Evolutionary conservation across 2,888 invertebrate species (phyloP), one percentile per base, ranked within the genome.

Genomic region (Meliscaeva auricollis): DNA sequence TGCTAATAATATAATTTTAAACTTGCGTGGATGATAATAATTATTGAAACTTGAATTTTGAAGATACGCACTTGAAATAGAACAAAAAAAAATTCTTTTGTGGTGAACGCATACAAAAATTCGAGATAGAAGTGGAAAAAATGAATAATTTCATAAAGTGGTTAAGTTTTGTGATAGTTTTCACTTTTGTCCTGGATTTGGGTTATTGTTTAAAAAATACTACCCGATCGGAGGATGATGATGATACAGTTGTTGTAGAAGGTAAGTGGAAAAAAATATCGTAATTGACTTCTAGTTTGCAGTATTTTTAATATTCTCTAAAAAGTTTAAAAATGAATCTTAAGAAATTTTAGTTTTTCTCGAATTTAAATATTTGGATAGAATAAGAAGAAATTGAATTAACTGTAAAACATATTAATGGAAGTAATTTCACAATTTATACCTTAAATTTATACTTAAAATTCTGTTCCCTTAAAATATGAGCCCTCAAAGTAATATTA

Each of bases 171-270:
- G 60, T 75, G 32, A 46, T 79, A 30, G 5, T 72, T n/a, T 66
- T 69, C 66, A 75, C 66, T 64, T 64, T 75, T 2, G n/a, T 79
- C 41, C 3, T 79, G 15, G 52, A 70, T 17, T 32, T 75, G 8
- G 84, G 69, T 26, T 38, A 38, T 52, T 64, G 83, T 38, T 44
- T 50, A 1, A 50, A 52, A 13, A 83, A 84, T 70, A 32, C 44
- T 9, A 84, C 78, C 4, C 35, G 50, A 44, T 32, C 38, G 22
- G 70, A 72, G 3, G 75, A 80, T 3, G 75, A 76, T 46, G 66
- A 80, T 26, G 84, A 85, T 22, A 60, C 84, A 22, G 54, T 85
- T 46, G 72, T 85, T 41, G 68, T 85, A 4, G 84, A 85, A 72
- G 84, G 84, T 85, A 70, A 80, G 84, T 66, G 2, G 44, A 44